Evolutionary conservation across 2,797 vertebrate genomes (phyloP), one percentile per base, ranked within the genome.

Genomic region (Myiotriccus ornatus): DNA sequence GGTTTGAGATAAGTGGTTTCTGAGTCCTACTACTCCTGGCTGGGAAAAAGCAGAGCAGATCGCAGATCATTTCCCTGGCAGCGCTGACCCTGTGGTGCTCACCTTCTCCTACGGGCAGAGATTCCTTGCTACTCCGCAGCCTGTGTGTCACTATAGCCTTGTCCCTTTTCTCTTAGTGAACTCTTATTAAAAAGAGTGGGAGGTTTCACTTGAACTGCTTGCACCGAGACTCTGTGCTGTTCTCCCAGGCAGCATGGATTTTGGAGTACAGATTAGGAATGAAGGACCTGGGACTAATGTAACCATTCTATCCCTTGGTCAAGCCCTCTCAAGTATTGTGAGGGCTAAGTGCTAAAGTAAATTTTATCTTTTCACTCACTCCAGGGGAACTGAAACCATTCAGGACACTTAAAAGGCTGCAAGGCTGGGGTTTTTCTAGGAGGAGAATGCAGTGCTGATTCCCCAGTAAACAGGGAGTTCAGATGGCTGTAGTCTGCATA

Each of bases 141-240:
- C 34, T 67, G 44, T 44, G 6, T 50, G 43, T 81, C n/a, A 6
- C 19, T 3, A 16, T 46, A 53, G 41, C 46, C 12, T 87, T 55
- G n/a, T 56, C 34, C 41, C 30, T 43, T 35, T 16, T 71, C 62
- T 87, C 50, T 32, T 28, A 3, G 25, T 17, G 77, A 69, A 37
- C 37, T 67, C 50, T 73, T 34, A 19, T 18, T 49, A 50, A n/a
- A n/a, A n/a, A 28, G 25, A 2, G 0, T 30, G 10, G 47, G 37
- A 63, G 28, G 55, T 17, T 70, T 70, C 39, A 25, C 63, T 12
- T 70, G 41, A 63, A 25, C 41, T 83, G 25, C 49, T 80, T 19
- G 10, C 25, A 16, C 21, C 0, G 0, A 76, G 47, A 12, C 10
- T 4, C 24, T 8, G 37, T 25, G 41, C 27, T 39, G 18, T 21